Evolutionary conservation across 2,888 invertebrate species (phyloP), one percentile per base, ranked within the genome.

Genomic region (Drosophila falleni): DNA sequence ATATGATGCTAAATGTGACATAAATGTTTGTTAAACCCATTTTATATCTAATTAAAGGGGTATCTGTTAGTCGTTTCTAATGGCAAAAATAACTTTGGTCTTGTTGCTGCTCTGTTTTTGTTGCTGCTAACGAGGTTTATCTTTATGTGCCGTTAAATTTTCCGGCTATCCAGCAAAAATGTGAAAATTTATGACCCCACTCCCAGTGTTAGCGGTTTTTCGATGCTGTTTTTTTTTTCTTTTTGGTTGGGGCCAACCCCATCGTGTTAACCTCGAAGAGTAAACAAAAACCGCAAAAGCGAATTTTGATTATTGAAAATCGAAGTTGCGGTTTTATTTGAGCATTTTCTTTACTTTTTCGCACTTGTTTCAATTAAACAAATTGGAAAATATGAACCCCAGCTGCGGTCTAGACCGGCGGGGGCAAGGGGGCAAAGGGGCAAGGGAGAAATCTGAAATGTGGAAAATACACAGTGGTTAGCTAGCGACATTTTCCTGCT

Each of bases 361-460:
- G 75, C 89, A 87, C 87, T 87, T 87, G 79, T 87, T 84, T 84
- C 89, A 84, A 84, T 84, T 84, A 89, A 87, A 87, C 89, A 89
- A 84, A 84, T 89, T 89, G 89, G 70, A 84, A 84, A 89, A 84
- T 84, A 89, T 85, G 86, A 84, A 74, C 81, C 87, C 73, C 37
- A 66, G 64, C 55, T 81, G 72, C 55, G 71, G 75, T 53, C 49
- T 35, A 35, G 23, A 11, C 9, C 2, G 1, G n/a, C n/a, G n/a
- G n/a, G n/a, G n/a, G n/a, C n/a, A n/a, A 23, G 16, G 16, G 29
- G 15, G 35, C 13, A 4, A 19, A 0, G 33, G 13, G 29, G 42
- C 6, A 15, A 10, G 10, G 19, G 51, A 49, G 64, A 55, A 54
- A 37, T 11, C 23, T 9, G n/a, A 53, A 53, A 29, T 29, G 68